Evolutionary conservation across 2,888 invertebrate genomes (phyloP).

Genomic region (Sipha maydis): DNA sequence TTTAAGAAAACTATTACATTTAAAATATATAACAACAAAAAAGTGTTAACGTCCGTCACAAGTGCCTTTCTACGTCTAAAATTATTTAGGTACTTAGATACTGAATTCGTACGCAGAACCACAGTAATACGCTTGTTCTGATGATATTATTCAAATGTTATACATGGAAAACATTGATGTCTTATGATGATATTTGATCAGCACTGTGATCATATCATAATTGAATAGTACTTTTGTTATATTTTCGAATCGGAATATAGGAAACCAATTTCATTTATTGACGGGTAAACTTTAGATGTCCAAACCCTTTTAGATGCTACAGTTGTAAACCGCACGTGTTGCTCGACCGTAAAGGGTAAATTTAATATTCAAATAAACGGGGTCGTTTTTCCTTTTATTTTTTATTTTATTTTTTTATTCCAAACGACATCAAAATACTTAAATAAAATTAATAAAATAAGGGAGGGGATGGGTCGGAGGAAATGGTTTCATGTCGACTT

Average conservation of each 20-base stretch:
- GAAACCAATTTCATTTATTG: slow-evolving; percentile 36
- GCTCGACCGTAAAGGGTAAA: slow-evolving; percentile 58
- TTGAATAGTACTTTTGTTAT: no score
- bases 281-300: slow-evolving; percentile 43
- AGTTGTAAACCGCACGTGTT: slow-evolving; percentile 61
- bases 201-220: no score
- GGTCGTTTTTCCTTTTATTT: slow-evolving; percentile 28
- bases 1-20: no score
- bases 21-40: no score
- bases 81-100: no score
- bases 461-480: not conserved
- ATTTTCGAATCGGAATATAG: not conserved
- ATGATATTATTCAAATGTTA: not conserved
- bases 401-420: not conserved
- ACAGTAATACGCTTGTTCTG: not conserved
- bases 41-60: no score
- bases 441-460: slow-evolving; percentile 58
- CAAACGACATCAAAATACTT: slow-evolving; percentile 54
- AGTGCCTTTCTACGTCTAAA: no score
- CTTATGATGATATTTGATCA: no score
- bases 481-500: slow-evolving; percentile 54
- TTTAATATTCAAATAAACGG: slow-evolving; percentile 59
- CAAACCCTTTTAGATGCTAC: slow-evolving; percentile 55
- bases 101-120: no score
- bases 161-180: not conserved